Conservation (phyloP, 2,113 vertebrate species). For the Naja naja region DNA sequence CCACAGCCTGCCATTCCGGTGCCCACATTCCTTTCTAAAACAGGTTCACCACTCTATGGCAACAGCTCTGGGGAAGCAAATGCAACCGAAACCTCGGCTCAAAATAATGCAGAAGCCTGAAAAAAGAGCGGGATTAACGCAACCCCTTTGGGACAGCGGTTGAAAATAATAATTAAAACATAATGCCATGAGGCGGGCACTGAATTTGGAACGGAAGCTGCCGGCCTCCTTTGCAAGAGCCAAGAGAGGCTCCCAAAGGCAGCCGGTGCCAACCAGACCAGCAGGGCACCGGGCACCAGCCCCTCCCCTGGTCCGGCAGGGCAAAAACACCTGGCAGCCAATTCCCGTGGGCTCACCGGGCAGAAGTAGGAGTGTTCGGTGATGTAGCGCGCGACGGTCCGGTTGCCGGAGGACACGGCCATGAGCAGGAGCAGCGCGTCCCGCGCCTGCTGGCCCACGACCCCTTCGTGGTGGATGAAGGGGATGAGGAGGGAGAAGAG, state of each 20-base stretch:
- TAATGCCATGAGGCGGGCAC: rapidly evolving
- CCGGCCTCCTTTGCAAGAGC: neutral
- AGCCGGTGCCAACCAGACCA: neutral
- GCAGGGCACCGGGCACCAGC: rapidly evolving
- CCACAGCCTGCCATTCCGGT: neutral
- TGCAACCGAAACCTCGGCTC: neutral
- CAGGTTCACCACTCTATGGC: neutral
- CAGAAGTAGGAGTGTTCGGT: conserved; percentile 96
- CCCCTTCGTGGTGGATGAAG: conserved; percentile 92
- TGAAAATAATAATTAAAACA: neutral
- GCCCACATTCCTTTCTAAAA: neutral
- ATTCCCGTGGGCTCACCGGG: conserved; percentile 73
- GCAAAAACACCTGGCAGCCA: no score
- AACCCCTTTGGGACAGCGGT: neutral
- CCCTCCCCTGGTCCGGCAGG: neutral
- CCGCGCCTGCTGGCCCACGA: conserved; percentile 89
- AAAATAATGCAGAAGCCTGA: neutral
- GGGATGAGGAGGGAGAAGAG: conserved; percentile 95
- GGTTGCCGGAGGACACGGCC: conserved; percentile 86
- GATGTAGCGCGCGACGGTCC: conserved; percentile 85
- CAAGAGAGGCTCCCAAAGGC: neutral
- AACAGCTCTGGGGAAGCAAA: neutral
- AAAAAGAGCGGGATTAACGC: neutral
- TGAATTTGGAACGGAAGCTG: neutral
- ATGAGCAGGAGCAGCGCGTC: conserved; percentile 94